phyloP scores from a whole-genome alignment of 2,113 vertebrate genomes.

The Alaudala cheleensis region DNA sequence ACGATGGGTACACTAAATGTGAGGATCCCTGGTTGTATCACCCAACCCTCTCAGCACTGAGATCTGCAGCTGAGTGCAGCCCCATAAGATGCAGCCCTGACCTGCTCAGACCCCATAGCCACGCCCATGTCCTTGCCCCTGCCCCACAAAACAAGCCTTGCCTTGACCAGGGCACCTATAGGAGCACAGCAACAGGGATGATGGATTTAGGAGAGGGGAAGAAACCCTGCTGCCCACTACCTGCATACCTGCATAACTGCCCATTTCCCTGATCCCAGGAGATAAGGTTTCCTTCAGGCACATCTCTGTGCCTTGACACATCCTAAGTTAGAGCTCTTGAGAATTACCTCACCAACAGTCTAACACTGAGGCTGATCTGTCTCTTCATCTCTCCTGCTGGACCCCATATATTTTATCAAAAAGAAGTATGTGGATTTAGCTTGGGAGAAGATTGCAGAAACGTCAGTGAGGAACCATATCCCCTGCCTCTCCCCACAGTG shows the following conservation, averaged over 20 bases:
- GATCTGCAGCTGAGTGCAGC: neutral
- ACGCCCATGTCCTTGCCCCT: rapidly evolving
- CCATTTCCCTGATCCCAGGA: neutral
- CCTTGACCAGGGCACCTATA: too few relatives aligned
- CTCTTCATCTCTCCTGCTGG: neutral
- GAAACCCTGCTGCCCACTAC: neutral
- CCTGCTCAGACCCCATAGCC: too few relatives aligned
- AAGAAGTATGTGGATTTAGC: neutral
- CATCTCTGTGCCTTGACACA: neutral
- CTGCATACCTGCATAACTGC: neutral
- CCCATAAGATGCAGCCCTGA: neutral
- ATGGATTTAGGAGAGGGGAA: neutral
- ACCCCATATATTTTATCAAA: neutral
- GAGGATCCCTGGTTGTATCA: rapidly evolving
- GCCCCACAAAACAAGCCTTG: neutral
- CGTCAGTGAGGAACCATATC: neutral
- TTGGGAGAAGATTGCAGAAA: neutral
- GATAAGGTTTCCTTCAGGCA: neutral
- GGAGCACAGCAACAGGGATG: neutral
- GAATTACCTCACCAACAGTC: neutral
- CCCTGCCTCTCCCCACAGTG: neutral
- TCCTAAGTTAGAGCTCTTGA: neutral
- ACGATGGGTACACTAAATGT: neutral
- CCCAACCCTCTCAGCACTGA: neutral
- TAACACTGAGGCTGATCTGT: neutral